Evolutionary conservation across 2,888 invertebrate species (phyloP).

Genomic region (Amphipoea oculea): DNA sequence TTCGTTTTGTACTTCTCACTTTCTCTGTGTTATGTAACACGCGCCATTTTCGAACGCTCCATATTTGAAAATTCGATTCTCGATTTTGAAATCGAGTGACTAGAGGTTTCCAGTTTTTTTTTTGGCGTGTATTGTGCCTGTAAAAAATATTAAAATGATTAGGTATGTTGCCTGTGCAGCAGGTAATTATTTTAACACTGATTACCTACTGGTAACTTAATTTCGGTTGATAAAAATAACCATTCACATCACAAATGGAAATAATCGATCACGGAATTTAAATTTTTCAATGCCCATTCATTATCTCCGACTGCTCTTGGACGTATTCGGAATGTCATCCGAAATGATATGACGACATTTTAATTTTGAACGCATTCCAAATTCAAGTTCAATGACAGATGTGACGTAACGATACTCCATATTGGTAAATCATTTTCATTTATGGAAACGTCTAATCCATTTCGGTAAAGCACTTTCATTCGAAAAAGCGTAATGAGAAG

Average conservation of each 20-base stretch:
- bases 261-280: slow-evolving; percentile 25
- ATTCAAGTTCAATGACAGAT: slow-evolving; percentile 82
- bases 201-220: background rate
- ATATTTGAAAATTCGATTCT: slow-evolving; percentile 66
- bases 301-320: slow-evolving; percentile 18
- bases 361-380: slow-evolving; percentile 68
- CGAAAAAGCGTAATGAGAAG: slow-evolving; percentile 60
- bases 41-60: slow-evolving; percentile 66
- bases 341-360: slow-evolving; percentile 59
- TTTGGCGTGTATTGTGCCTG: background rate
- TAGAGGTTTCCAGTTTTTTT: slow-evolving; percentile 18
- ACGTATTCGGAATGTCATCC: slow-evolving; percentile 55
- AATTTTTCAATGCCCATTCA: slow-evolving; percentile 28
- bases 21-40: slow-evolving; percentile 70
- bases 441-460: slow-evolving; percentile 63
- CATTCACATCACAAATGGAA: slow-evolving; percentile 11
- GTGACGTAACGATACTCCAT: slow-evolving; percentile 64
- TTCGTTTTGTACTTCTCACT: slow-evolving; percentile 72
- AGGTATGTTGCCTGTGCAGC: background rate
- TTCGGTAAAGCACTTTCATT: slow-evolving; percentile 75
- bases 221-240: background rate
- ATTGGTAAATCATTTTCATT: slow-evolving; percentile 63
- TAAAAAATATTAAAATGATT: background rate
- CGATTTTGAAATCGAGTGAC: slow-evolving; percentile 49
- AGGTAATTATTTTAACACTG: background rate